phyloP scores from a whole-genome alignment of 1,140 invertebrate genomes.

The Reticulitermes speratus region DNA sequence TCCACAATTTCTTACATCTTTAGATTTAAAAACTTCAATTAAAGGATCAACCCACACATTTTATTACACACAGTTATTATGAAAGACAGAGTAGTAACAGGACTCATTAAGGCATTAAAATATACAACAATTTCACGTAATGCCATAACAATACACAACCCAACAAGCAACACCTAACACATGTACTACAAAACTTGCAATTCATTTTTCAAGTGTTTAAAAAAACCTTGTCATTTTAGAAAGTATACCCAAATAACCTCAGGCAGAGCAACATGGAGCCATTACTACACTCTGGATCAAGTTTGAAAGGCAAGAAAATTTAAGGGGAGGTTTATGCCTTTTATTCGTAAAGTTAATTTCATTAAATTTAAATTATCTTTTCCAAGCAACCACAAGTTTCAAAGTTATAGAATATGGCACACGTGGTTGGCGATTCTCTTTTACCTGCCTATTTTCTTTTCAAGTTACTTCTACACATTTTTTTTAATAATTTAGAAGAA shows the following conservation, averaged over 20 bases:
- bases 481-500: too few relatives aligned
- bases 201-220: neutral
- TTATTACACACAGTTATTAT: neutral
- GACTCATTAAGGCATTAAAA: neutral
- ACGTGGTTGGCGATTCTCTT: too few relatives aligned
- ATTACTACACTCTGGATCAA: constrained; percentile 1
- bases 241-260: neutral
- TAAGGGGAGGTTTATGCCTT: too few relatives aligned
- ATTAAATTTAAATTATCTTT: too few relatives aligned
- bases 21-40: neutral
- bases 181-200: neutral
- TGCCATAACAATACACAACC: too few relatives aligned
- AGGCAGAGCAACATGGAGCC: neutral
- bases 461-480: too few relatives aligned
- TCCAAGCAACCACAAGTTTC: too few relatives aligned
- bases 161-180: neutral
- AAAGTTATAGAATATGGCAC: too few relatives aligned
- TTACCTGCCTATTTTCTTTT: too few relatives aligned
- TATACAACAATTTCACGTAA: neutral
- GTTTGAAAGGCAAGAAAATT: neutral
- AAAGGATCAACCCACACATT: neutral
- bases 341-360: too few relatives aligned
- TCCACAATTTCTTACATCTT: neutral
- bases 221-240: neutral
- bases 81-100: neutral